Percentiles rank a stretch among this genome's conserved stretches.
These are phyloP conservation scores for Drosophila busckii DNA, from an alignment of 1,140 invertebrate genomes.

Conservation along the genomic window DNA sequence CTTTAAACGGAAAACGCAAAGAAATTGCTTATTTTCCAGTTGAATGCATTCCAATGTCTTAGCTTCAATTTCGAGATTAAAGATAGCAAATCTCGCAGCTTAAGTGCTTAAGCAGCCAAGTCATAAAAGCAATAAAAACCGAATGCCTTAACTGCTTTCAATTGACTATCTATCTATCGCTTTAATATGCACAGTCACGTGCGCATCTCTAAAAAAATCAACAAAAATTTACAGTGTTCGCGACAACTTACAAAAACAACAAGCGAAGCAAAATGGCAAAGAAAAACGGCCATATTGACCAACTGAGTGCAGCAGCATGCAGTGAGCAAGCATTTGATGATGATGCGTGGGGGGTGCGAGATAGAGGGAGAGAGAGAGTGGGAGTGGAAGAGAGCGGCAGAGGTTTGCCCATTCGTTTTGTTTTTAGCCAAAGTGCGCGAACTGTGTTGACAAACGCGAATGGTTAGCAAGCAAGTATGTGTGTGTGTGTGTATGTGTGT, in stretches of 20 bases:
- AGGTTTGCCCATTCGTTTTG: conserved; percentile 57
- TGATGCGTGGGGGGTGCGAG: conserved; percentile 15
- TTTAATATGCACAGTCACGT: not conserved
- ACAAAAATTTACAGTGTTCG: conserved; percentile 25
- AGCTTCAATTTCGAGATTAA: too few species aligned
- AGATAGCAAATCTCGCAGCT: too few species aligned
- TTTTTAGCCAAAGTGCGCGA: conserved; percentile 66
- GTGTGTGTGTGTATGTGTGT: conserved; percentile 28
- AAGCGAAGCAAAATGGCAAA: conserved; percentile 3
- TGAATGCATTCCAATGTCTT: too few species aligned
- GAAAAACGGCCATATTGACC: conserved; percentile 65
- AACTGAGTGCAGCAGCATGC: conserved; percentile 56
- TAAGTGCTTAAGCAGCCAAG: too few species aligned
- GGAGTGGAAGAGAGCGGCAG: conserved; percentile 1
- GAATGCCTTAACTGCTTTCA: too few species aligned
- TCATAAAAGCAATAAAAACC: too few species aligned
- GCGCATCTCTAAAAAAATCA: conserved; percentile 7
- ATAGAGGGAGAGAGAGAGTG: not conserved
- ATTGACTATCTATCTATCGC: not conserved
- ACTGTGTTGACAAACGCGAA: conserved; percentile 69
- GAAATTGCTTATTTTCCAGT: too few species aligned
- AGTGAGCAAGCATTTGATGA: conserved; percentile 49
- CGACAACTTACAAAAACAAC: conserved; percentile 32
- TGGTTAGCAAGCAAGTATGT: conserved; percentile 42
- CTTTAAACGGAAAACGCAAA: too few species aligned